Base-by-base conservation (phyloP, 1,140 invertebrate genomes). In the Drosophila ogumai region DNA sequence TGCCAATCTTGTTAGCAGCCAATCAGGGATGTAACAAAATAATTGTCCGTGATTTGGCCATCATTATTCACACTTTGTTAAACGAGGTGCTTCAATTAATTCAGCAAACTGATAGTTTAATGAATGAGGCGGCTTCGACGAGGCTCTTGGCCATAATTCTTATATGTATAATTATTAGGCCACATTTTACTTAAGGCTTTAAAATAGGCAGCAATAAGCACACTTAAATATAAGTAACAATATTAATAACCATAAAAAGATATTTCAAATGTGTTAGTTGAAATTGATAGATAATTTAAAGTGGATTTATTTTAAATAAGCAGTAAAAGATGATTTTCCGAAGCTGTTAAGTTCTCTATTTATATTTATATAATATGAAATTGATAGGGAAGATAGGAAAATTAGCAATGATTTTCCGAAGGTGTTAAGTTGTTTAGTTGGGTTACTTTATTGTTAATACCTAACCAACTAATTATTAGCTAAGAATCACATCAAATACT, bases 1-100 rank as follows among this genome's bases (percentile, higher is more conserved):
- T 49, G 73, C 54, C 67, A 74, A 82, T 67, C 82, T 79, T 75
- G 82, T 86, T 86, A 87, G 82, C 69, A 64, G 79, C 43, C 58
- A 60, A 82, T 77, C 73, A 77, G 54, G 74, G 55, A 76, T 68
- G 74, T 76, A 60, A 77, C 47, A 59, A 60, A 68, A 77, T 59
- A 77, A 77, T 76, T 77, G 71, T 54, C 69, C 31, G 25, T 72
- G 66, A 72, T 72, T 72, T 72, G 19, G 41, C 66, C 44, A 15
- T 46, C 68, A 72, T 72, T 71, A 72, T 74, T 74, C 47, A 61
- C 71, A 74, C 69, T 74, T 74, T 74, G 57, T 77, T 60, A 54
- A 59, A 22, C 67, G 66, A 72, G 67, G 36, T 69, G 47, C 66
- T 58, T 49, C 44, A 72, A 72, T 72, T 72, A 72, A 72, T 71